These are phyloP conservation scores for Miichthys miiuy DNA, from an alignment of 2,797 vertebrate genomes.

Conservation along the genomic window DNA sequence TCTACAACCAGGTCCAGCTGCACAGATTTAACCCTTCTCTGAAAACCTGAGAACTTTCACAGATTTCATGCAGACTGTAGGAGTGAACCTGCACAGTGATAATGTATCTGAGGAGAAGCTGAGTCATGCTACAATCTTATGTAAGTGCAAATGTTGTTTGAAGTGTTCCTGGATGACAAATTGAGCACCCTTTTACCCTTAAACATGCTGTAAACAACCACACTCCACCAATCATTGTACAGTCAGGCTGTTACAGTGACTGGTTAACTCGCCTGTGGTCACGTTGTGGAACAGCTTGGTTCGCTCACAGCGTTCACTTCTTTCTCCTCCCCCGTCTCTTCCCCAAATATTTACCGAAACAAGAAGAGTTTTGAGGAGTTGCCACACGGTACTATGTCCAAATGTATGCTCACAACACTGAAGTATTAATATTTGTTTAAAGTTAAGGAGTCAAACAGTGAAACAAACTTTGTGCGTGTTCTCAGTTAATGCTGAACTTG, in stretches of 20 bases:
- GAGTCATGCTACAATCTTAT: not conserved
- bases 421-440: not conserved
- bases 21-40: no score
- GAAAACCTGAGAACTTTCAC: no score
- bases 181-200: constrained; percentile 5
- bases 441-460: not conserved
- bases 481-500: constrained; percentile 1
- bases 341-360: not conserved
- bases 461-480: not conserved
- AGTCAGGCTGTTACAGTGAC: not conserved
- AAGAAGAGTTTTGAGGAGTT: no score
- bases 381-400: not conserved
- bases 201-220: constrained; percentile 52
- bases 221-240: constrained; percentile 41
- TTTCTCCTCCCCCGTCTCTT: not conserved
- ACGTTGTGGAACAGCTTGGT: not conserved
- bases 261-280: constrained; percentile 7
- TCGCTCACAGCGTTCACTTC: not conserved
- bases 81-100: no score
- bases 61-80: no score
- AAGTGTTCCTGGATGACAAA: not conserved
- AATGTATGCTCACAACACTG: not conserved
- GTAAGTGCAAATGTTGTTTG: not conserved
- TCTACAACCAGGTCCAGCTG: no score
- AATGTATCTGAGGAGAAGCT: not conserved